Evolutionary conservation across 2,797 vertebrate genomes (phyloP).

Genomic region (Eidolon dupreanum): DNA sequence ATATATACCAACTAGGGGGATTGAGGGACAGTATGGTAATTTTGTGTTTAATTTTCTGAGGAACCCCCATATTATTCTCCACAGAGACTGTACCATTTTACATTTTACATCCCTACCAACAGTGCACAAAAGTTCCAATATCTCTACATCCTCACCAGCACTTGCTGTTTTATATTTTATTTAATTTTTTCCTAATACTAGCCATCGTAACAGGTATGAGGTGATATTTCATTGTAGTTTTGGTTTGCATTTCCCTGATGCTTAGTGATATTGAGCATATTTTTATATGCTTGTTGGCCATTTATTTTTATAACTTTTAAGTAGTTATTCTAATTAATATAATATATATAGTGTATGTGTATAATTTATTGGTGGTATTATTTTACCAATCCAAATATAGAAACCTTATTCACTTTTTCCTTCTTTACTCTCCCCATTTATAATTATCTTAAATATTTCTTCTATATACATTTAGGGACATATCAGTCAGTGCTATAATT

Average conservation of each 20-base stretch:
- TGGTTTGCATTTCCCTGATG: neutral
- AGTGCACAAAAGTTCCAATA: neutral
- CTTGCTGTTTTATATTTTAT: neutral
- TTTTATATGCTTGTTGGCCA: neutral
- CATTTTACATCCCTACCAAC: neutral
- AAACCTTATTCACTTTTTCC: neutral
- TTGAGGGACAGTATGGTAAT: too few species aligned
- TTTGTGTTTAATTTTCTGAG: too few species aligned
- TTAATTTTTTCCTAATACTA: neutral
- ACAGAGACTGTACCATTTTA: neutral
- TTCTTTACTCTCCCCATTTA: neutral
- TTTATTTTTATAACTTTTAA: neutral
- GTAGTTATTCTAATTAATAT: neutral
- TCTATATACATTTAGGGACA: neutral
- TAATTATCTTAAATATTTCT: neutral
- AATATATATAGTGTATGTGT: neutral
- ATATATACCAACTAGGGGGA: too few species aligned
- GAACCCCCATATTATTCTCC: neutral
- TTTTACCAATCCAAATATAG: neutral
- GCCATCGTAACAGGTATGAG: neutral
- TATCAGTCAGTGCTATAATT: neutral
- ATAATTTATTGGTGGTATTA: neutral
- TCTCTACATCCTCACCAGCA: neutral
- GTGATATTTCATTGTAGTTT: neutral
- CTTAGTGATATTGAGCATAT: neutral